Evolutionary conservation across 2,797 vertebrate genomes (phyloP), one percentile per base, ranked within the genome.

Genomic region (Microhierax caerulescens): DNA sequence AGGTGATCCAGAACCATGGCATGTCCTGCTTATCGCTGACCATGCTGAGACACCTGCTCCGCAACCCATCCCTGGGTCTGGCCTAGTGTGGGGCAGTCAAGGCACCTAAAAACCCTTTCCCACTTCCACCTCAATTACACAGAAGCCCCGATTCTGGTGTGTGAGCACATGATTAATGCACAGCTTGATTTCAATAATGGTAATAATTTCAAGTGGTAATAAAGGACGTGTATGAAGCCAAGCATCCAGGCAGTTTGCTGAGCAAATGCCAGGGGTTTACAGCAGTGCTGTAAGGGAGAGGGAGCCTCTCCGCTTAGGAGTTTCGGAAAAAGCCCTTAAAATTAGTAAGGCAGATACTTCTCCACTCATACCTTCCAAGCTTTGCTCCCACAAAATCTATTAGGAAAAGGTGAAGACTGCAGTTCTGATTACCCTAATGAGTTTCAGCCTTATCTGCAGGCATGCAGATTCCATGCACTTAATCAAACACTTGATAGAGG

Each of bases 11-110:
- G 63, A 21, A 4, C 34, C 7, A 27, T 0, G 6, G 9, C 4
- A 11, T 0, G 2, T 20, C 48, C 39, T 64, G 25, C n/a, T 76
- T 5, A 11, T n/a, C 1, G 1, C 27, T 25, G 54, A 15, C 9
- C 0, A 1, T 11, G 10, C 32, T 21, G 50, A 48, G 50, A 25
- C 2, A 41, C 11, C 54, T 32, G 27, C 22, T 34, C 24, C 5
- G 0, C 7, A 9, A 21, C 32, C 21, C 11, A 7, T 7, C 7
- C 23, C 37, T 7, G 8, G 7, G 14, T 22, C 27, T 39, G 57
- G 18, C 17, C 30, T 15, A 10, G 39, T 16, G 39, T 1, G 9
- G 19, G 39, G 36, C 37, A 68, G 50, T 9, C 14, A 30, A 34
- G 20, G 28, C 37, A 48, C 16, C 45, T 27, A 47, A 83, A 69